phyloP scores from a whole-genome alignment of 2,113 vertebrate genomes.

The Trinectes maculatus region DNA sequence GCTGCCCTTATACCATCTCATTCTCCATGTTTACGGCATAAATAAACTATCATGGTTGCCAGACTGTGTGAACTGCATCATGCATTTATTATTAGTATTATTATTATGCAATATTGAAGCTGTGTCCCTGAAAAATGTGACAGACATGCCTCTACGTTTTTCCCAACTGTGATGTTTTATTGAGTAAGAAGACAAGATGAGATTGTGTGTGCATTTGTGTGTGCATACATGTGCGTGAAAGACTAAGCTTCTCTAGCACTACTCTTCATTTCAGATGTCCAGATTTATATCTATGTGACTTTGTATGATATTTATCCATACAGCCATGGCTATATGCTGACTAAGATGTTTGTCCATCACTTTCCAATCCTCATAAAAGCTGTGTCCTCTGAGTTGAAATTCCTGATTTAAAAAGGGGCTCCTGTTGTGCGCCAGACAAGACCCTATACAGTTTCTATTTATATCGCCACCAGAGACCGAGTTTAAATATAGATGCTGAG shows the following conservation, averaged over 20 bases:
- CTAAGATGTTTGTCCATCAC: constrained; percentile 22
- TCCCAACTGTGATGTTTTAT: neutral
- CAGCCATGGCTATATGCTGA: neutral
- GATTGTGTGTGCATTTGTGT: neutral
- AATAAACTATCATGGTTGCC: constrained; percentile 34
- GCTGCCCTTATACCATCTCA: neutral
- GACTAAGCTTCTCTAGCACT: too few relatives aligned
- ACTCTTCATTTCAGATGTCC: too few relatives aligned
- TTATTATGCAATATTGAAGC: constrained; percentile 1
- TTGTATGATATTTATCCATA: constrained; percentile 4
- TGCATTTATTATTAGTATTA: constrained; percentile 24
- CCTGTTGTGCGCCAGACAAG: constrained; percentile 55
- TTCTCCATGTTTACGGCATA: constrained; percentile 39
- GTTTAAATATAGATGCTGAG: constrained; percentile 83
- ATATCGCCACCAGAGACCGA: constrained; percentile 69
- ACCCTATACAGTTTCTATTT: constrained; percentile 76
- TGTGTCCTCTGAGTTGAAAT: constrained; percentile 16
- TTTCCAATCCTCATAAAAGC: constrained; percentile 18
- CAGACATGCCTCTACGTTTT: constrained; percentile 1
- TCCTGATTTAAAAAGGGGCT: constrained; percentile 48
- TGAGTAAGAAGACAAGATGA: neutral
- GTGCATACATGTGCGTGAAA: too few relatives aligned
- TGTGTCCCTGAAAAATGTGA: constrained; percentile 6
- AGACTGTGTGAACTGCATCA: constrained; percentile 19
- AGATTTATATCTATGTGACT: too few relatives aligned